These are phyloP conservation scores for Archips xylosteana DNA, from an alignment of 2,888 invertebrate genomes.

Conservation along the genomic window DNA sequence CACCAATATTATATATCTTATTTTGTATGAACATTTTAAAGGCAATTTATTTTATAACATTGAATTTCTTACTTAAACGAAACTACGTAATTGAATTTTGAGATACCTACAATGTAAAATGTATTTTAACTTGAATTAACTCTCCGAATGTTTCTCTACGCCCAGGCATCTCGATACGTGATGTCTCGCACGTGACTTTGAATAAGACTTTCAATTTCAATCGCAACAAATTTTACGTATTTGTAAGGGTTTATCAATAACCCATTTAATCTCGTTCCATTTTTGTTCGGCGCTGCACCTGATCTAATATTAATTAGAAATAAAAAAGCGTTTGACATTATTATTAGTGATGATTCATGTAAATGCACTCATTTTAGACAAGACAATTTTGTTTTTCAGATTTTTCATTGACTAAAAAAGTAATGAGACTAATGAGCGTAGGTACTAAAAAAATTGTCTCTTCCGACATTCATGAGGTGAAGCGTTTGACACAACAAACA, in stretches of 20 bases:
- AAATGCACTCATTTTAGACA: no score
- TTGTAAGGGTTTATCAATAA: conserved; percentile 20
- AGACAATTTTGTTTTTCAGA: no score
- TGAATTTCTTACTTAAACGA: neutral
- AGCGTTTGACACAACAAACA: no score
- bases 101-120: conserved; percentile 3
- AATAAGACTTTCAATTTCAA: conserved; percentile 1
- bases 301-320: conserved; percentile 9
- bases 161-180: neutral
- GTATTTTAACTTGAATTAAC: neutral
- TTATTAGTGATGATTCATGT: no score
- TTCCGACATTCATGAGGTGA: no score
- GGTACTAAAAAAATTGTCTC: no score
- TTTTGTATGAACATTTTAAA: neutral
- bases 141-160: neutral
- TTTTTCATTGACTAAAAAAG: no score
- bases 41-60: neutral
- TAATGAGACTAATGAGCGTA: no score
- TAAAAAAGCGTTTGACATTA: no score
- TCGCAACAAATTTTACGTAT: conserved; percentile 20
- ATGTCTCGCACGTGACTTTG: conserved; percentile 10
- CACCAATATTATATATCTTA: neutral
- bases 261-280: neutral
- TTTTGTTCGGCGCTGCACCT: neutral
- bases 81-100: neutral